Base-by-base conservation (phyloP, 2,113 vertebrate species). In the Leucopsar rothschildi region DNA sequence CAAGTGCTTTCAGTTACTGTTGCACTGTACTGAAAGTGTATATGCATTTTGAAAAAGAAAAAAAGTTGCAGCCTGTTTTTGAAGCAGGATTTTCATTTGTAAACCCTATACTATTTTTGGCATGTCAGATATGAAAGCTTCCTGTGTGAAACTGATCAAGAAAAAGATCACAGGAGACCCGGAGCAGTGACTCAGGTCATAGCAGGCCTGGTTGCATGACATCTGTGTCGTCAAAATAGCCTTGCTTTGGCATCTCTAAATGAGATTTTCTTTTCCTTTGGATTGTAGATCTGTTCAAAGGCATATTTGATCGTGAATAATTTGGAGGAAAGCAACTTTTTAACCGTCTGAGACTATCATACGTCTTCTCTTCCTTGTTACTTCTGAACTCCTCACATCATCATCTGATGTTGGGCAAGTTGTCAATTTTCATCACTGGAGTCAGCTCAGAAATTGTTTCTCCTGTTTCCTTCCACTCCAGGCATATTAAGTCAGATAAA, bases 151-250 rank as follows among this genome's bases (percentile, higher is more conserved):
- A 91, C 73, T 0, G 31, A 81, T 86, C 85, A 89, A 77, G 75
- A 65, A 88, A n/a, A 88, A 93, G 80, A 90, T 96, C 95, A 96
- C 76, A 93, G 90, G 86, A 86, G 72, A 95, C 71, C 72, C 81
- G 76, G 55, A 93, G 42, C 79, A 29, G 82, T 95, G 93, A 95
- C 92, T 96, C 68, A 81, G 90, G 90, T 95, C 90, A 79, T 90
- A 93, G 92, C 86, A 86, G 80, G 85, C 56, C 80, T 94, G 56
- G 85, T 93, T 69, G 68, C 28, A 10, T 90, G 93, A 90, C 68
- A 93, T 64, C 79, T 70, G 60, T 93, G 75, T 78, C 76, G 68
- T 86, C 79, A 86, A 85, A 91, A 91, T 86, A 85, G 60, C 73
- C 56, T 56, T 80, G 42, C 57, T 78, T 86, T 88, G 52, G 71